Conservation (phyloP, 2,113 vertebrate species). For the Todiramphus chloris region DNA sequence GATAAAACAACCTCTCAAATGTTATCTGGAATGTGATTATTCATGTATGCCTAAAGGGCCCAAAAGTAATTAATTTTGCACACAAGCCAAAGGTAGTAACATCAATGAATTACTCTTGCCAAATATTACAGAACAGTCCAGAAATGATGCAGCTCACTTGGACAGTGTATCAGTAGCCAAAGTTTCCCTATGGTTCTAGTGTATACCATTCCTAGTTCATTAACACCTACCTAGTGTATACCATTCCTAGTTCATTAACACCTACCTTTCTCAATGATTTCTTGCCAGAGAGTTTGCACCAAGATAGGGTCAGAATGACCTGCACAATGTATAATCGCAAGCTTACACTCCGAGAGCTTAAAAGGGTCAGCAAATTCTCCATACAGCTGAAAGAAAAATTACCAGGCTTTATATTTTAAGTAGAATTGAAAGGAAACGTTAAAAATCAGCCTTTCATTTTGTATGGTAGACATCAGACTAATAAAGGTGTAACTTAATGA, state of each 20-base stretch:
- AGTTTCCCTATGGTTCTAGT: background rate
- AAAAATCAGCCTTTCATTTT: background rate
- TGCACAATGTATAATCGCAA: conserved; percentile 96
- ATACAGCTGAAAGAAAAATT: conserved; percentile 84
- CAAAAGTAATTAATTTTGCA: background rate
- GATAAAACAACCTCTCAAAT: background rate
- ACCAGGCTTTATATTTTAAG: background rate
- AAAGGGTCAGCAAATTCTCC: conserved; percentile 96
- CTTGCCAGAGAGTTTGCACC: conserved; percentile 96
- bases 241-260: background rate
- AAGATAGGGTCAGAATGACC: conserved; percentile 94
- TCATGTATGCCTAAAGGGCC: background rate
- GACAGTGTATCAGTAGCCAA: background rate
- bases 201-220: background rate
- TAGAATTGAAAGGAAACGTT: background rate
- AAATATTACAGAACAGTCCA: background rate
- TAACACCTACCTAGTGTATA: conserved; percentile 73
- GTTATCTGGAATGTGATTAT: background rate
- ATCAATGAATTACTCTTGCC: background rate
- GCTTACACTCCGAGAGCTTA: conserved; percentile 93
- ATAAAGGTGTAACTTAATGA: background rate
- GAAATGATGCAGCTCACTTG: background rate
- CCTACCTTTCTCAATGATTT: conserved; percentile 94
- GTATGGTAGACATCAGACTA: background rate
- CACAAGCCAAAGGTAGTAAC: background rate